phyloP scores from a whole-genome alignment of 2,797 vertebrate genomes.

The Pantherophis alleghaniensis region DNA sequence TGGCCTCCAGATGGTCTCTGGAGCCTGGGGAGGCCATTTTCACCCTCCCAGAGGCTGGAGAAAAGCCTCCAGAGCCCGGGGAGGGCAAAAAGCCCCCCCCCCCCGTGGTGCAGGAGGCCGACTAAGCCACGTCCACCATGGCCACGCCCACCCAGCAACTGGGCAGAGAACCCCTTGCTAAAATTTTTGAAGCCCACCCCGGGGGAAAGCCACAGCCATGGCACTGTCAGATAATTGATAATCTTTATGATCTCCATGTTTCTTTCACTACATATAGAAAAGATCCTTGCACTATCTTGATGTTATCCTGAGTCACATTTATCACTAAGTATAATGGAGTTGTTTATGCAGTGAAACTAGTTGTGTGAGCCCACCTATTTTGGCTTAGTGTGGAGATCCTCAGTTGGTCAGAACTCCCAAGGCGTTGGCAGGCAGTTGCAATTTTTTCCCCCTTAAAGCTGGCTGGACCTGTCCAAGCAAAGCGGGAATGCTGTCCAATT shows the following conservation, averaged over 20 bases:
- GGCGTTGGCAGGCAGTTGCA: neutral
- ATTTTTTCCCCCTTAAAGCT: neutral
- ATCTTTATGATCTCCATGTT: neutral
- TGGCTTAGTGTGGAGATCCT: neutral
- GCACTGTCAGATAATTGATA: neutral
- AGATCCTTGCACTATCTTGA: neutral
- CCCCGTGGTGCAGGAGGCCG: too few relatives aligned
- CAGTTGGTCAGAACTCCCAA: neutral
- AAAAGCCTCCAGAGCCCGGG: too few relatives aligned
- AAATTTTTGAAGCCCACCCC: too few relatives aligned
- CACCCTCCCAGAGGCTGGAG: too few relatives aligned
- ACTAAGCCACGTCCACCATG: too few relatives aligned
- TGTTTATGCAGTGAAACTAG: too few relatives aligned
- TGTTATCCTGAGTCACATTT: neutral
- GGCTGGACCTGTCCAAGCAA: neutral
- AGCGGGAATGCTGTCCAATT: neutral
- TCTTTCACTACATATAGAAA: neutral
- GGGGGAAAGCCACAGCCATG: neutral
- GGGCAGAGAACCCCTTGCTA: too few relatives aligned
- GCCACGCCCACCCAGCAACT: too few relatives aligned
- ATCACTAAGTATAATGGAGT: too few relatives aligned
- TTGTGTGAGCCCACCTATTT: neutral
- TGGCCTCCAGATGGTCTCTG: too few relatives aligned
- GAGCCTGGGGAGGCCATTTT: too few relatives aligned
- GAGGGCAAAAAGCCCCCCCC: too few relatives aligned